Conservation (phyloP, 2,113 vertebrate species). For the cat (Felis catus) region F.catus_Fca126_mat1.0 CM031415.1:67809001-67809500, state of each 20-base stretch:
- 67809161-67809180: neutral
- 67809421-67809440: neutral
- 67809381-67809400: neutral
- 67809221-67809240: neutral
- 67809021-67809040: neutral
- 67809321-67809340: neutral
- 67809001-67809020: neutral
- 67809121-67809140: neutral
- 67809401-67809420: neutral
- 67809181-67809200: neutral
- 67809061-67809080: neutral
- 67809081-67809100: neutral
- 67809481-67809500: neutral
- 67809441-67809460: neutral
- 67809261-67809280: neutral
- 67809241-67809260: neutral
- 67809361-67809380: neutral
- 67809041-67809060: neutral
- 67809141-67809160: neutral
- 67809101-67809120: neutral
- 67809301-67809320: neutral
- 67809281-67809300: neutral
- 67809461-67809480: neutral
- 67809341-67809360: neutral
- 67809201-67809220: neutral